Conservation (phyloP, 2,888 invertebrate genomes). For the Syrista parreyssii region DNA sequence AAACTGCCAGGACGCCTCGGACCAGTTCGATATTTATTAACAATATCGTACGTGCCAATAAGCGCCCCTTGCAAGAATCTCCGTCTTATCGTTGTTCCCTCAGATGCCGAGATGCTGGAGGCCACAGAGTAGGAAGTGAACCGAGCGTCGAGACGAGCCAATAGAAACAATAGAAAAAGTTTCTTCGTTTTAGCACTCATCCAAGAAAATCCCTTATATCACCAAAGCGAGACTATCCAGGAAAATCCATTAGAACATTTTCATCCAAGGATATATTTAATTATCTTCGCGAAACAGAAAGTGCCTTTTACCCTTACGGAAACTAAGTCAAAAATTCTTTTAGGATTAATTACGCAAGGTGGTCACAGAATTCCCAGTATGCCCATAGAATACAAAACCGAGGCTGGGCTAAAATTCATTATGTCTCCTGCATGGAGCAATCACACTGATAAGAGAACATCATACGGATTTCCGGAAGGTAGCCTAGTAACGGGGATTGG, state of each 20-base stretch:
- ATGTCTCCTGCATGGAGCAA: too few species aligned
- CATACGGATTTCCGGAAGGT: too few species aligned
- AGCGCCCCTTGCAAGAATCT: conserved; percentile 23
- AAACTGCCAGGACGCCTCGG: neutral
- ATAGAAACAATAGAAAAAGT: conserved; percentile 2
- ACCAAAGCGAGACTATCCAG: conserved; percentile 8
- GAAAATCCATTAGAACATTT: conserved; percentile 53
- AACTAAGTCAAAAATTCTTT: too few species aligned
- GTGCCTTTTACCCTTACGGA: too few species aligned
- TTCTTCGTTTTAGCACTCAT: neutral
- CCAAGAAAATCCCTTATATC: conserved; percentile 36
- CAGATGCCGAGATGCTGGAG: too few species aligned
- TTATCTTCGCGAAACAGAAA: conserved; percentile 41
- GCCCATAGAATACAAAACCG: too few species aligned
- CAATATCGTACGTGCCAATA: conserved; percentile 33
- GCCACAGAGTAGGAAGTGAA: neutral
- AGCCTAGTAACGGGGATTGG: too few species aligned
- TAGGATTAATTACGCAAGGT: too few species aligned
- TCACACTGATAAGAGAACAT: too few species aligned
- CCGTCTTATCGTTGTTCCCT: conserved; percentile 30
- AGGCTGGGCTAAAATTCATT: too few species aligned
- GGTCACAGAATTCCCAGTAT: too few species aligned
- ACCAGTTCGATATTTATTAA: conserved; percentile 34
- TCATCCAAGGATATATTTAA: conserved; percentile 56
- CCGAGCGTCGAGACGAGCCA: neutral